These are phyloP conservation scores for Teleogryllus occipitalis DNA, from an alignment of 1,140 invertebrate species.

Conservation along the genomic window DNA sequence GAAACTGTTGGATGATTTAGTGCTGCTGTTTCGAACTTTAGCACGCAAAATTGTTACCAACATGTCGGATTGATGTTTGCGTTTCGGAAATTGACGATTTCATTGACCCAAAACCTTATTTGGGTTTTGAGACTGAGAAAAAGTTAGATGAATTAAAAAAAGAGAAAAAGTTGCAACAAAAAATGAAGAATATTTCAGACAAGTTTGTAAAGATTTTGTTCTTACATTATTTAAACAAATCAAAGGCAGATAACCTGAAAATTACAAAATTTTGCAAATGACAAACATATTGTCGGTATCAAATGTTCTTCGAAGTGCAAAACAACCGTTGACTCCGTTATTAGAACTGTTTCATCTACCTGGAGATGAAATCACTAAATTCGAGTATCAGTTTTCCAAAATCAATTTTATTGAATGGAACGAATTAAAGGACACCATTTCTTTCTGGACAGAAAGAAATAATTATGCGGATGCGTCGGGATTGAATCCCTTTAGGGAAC, in stretches of 20 bases:
- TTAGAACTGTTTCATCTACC: no score
- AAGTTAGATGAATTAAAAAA: slow-evolving; percentile 28
- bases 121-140: slow-evolving; percentile 25
- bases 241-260: not conserved
- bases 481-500: slow-evolving; percentile 19
- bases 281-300: not conserved
- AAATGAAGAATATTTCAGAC: slow-evolving; percentile 24
- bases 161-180: slow-evolving; percentile 27
- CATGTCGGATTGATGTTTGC: slow-evolving; percentile 30
- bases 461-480: slow-evolving; percentile 16
- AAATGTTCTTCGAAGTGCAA: not conserved
- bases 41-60: no score
- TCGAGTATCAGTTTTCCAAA: slow-evolving; percentile 14
- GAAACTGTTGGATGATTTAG: no score
- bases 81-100: slow-evolving; percentile 27
- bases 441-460: slow-evolving; percentile 19
- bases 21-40: no score
- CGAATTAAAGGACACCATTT: not conserved
- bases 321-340: no score
- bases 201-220: slow-evolving; percentile 15
- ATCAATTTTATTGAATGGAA: slow-evolving; percentile 15
- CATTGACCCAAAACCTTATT: slow-evolving; percentile 28
- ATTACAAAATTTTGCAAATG: no score
- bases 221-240: not conserved
- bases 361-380: slow-evolving; percentile 13